Evolutionary conservation across 2,888 invertebrate genomes (phyloP).

Genomic region (Hirtodrosophila duncani): DNA sequence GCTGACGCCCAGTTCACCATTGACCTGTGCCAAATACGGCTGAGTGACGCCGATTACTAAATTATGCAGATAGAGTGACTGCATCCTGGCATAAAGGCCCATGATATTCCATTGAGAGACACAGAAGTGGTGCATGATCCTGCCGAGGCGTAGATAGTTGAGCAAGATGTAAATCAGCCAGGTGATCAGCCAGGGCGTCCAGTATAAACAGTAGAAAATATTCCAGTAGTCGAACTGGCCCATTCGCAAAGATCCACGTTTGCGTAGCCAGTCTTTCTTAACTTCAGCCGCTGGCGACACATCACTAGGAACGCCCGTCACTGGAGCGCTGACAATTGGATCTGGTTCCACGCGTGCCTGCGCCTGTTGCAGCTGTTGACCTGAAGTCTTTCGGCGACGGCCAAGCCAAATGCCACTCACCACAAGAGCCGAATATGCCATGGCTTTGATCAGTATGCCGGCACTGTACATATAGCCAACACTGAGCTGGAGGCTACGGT

Average conservation of each 20-base stretch:
- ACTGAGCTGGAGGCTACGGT: conserved; percentile 30
- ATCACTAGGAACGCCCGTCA: neutral
- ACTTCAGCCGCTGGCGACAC: conserved; percentile 25
- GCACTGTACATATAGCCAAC: conserved; percentile 45
- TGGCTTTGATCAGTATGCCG: conserved; percentile 35
- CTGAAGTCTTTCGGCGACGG: conserved; percentile 9
- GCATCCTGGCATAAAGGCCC: conserved; percentile 30
- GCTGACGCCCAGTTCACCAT: conserved; percentile 6
- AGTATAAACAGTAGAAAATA: conserved; percentile 8
- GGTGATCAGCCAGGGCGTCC: conserved; percentile 50
- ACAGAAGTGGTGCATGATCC: conserved; percentile 51
- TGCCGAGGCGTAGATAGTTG: conserved; percentile 32
- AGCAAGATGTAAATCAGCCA: conserved; percentile 21
- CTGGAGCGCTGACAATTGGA: neutral
- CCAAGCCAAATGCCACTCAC: conserved; percentile 42
- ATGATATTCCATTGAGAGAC: conserved; percentile 23
- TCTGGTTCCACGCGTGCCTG: neutral
- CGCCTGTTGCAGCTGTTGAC: neutral
- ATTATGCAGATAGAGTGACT: conserved; percentile 32
- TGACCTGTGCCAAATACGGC: conserved; percentile 12
- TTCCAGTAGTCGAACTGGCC: too few species aligned
- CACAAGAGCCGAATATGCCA: conserved; percentile 32
- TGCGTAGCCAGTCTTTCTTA: conserved; percentile 35
- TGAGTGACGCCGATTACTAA: conserved; percentile 2
- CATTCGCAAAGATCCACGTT: too few species aligned